Conservation (phyloP, 2,797 vertebrate genomes). For the Bovichtus variegatus region DNA sequence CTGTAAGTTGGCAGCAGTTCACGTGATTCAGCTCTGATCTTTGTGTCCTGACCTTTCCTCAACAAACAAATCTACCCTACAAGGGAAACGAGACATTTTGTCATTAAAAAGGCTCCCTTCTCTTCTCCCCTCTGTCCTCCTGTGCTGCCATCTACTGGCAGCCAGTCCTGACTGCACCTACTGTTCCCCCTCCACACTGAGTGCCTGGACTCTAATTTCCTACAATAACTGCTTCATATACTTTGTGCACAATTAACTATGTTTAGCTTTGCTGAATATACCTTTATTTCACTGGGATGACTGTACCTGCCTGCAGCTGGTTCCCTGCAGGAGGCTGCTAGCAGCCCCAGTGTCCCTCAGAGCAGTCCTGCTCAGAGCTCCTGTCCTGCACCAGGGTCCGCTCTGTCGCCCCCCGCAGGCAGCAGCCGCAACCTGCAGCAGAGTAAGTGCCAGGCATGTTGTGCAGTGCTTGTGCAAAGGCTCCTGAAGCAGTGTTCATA, state of each 20-base stretch:
- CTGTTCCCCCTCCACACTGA: background rate
- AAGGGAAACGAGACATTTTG: background rate
- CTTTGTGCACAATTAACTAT: background rate
- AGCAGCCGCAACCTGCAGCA: conserved; percentile 76
- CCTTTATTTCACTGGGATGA: conserved; percentile 29
- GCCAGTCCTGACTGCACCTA: conserved; percentile 25
- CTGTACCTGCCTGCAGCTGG: conserved; percentile 82
- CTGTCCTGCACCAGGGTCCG: conserved; percentile 81
- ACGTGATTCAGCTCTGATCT: conserved; percentile 32
- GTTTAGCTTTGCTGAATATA: conserved; percentile 3
- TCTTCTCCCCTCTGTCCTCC: conserved; percentile 16
- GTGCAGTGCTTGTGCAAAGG: conserved; percentile 25
- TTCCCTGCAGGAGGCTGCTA: conserved; percentile 86
- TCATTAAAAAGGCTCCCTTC: background rate
- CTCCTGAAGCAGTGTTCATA: conserved; percentile 21
- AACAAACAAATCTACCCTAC: background rate
- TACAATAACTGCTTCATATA: background rate
- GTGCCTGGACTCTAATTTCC: background rate
- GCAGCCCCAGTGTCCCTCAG: conserved; percentile 76
- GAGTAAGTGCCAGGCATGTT: conserved; percentile 75
- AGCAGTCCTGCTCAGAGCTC: conserved; percentile 81
- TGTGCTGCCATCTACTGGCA: conserved; percentile 74
- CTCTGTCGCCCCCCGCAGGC: conserved; percentile 80
- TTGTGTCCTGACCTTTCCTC: conserved; percentile 21
- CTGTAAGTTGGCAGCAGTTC: conserved; percentile 71